Evolutionary conservation across 2,888 invertebrate genomes (phyloP), one percentile per base, ranked within the genome.

Genomic region (Lypha dubia): DNA sequence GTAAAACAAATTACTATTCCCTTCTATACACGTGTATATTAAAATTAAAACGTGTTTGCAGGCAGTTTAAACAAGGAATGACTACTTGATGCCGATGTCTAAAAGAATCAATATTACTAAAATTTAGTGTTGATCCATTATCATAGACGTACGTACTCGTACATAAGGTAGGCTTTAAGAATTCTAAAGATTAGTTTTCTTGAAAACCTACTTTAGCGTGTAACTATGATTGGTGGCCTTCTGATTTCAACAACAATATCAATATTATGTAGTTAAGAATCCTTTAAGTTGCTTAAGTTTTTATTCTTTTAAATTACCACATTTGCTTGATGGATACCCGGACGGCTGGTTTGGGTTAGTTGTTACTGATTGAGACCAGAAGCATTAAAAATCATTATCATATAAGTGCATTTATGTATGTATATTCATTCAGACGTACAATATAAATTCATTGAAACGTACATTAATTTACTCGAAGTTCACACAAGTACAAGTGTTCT

Each of bases 321-420:
- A 74, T 41, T 67, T 11, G 11, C 11, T 73, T 76, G 56, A 83
- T 67, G 58, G 49, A 65, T 73, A 53, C 32, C 60, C 11, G 53
- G 6, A 32, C n/a, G 79, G 17, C 49, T 63, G 73, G 24, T 67
- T n/a, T 79, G 77, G 22, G 24, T 74, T 56, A 68, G 58, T 60
- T 80, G 58, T 60, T 80, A 80, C 65, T 75, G 68, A 46, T 53
- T 24, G 79, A 76, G 60, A 80, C 79, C 76, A 80, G 84, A 71
- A 84, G 80, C 80, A 84, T 74, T 77, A 84, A 81, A 84, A 84
- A 63, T 84, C 81, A 81, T 84, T 84, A 84, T 77, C 77, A 70
- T 84, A 75, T 60, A 60, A 80, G 68, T 80, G 67, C 60, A 60
- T 74, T n/a, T n/a, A n/a, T n/a, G n/a, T n/a, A n/a, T n/a, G n/a